Evolutionary conservation across 2,797 vertebrate genomes (phyloP).

Genomic region (Phrynocephalus forsythii): DNA sequence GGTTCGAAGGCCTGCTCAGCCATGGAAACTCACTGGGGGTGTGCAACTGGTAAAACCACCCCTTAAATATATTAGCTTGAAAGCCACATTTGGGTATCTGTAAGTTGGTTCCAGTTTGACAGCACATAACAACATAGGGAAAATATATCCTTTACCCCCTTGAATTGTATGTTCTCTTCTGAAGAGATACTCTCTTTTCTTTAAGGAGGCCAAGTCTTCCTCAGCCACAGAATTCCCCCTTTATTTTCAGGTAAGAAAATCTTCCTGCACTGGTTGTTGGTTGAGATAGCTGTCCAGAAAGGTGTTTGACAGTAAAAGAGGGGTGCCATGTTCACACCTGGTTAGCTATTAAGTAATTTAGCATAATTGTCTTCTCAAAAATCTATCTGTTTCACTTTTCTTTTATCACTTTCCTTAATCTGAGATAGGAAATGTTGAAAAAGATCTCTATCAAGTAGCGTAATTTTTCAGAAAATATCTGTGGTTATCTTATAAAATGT

Average conservation of each 20-base stretch:
- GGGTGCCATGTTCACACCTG: not conserved
- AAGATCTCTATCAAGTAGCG: not conserved
- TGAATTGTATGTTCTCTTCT: not conserved
- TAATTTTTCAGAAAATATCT: not conserved
- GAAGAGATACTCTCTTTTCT: not conserved
- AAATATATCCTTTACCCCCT: not conserved
- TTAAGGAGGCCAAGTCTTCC: not conserved
- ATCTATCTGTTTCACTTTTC: not conserved
- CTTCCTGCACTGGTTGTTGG: not conserved
- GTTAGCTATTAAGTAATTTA: not conserved
- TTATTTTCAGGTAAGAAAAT: not conserved
- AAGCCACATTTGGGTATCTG: too few species aligned
- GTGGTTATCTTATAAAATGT: not conserved
- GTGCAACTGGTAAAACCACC: too few species aligned
- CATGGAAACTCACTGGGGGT: too few species aligned
- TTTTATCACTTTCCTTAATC: not conserved
- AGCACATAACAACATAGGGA: too few species aligned
- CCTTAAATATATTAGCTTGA: too few species aligned
- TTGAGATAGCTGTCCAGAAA: not conserved
- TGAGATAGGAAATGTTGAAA: not conserved
- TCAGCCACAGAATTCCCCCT: not conserved
- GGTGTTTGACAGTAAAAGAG: not conserved
- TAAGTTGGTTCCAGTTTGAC: too few species aligned
- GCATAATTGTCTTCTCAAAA: not conserved
- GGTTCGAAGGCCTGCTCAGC: too few species aligned